Percentiles rank a stretch among this genome's conserved stretches.
Evolutionary conservation across 2,888 invertebrate species (phyloP).

Genomic region (Cactoblastis cactorum): DNA sequence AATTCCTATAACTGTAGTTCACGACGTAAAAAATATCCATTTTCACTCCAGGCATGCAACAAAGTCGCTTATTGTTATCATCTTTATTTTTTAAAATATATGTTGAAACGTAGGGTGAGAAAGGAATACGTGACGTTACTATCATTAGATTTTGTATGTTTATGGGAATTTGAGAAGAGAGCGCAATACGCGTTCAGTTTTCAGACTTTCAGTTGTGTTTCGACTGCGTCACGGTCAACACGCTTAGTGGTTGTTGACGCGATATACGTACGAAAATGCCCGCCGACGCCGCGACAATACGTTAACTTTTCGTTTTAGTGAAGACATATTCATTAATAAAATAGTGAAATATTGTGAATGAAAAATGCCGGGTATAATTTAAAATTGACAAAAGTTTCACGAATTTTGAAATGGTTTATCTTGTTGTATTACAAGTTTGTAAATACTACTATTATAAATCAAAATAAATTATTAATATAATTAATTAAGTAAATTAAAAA

Average conservation of each 20-base stretch:
- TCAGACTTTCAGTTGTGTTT: not conserved
- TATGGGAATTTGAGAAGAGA: constrained; percentile 27
- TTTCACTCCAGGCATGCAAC: constrained; percentile 12
- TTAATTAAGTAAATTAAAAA: no score
- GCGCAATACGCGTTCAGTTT: constrained; percentile 18
- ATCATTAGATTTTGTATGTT: constrained; percentile 2
- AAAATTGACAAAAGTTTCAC: no score
- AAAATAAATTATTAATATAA: no score
- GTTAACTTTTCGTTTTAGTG: not conserved
- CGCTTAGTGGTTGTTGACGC: not conserved
- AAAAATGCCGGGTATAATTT: no score
- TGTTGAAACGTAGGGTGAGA: constrained; percentile 13
- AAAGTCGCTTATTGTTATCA: constrained; percentile 12
- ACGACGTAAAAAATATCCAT: constrained; percentile 18
- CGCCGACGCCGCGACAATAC: not conserved
- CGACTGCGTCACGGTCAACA: not conserved
- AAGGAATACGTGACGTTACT: not conserved
- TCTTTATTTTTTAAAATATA: constrained; percentile 14
- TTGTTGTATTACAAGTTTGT: no score
- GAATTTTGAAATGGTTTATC: no score
- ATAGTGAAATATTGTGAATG: not conserved
- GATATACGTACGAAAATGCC: no score
- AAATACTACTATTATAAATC: no score
- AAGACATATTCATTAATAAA: not conserved
- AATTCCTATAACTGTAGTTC: constrained; percentile 11